Percentiles rank a stretch among this genome's conserved stretches.
Evolutionary conservation across 37 sponge, comb jelly and placozoan species (phyloP).

Genomic region (Theonella swinhoei): DNA sequence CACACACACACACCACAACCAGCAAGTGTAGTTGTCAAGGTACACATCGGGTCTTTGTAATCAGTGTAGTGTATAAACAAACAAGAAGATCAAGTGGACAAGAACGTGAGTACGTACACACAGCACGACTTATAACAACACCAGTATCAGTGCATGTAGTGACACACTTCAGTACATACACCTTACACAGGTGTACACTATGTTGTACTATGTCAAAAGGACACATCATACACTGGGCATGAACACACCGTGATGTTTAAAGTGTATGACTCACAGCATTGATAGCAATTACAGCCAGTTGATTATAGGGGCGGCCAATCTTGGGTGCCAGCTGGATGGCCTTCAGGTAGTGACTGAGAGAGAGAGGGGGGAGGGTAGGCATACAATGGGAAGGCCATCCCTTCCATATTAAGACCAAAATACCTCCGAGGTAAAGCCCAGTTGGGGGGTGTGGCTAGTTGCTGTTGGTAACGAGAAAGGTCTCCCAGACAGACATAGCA

Average conservation of each 20-base stretch:
- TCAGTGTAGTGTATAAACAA: background rate
- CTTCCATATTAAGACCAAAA: too few relatives aligned
- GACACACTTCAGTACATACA: too few relatives aligned
- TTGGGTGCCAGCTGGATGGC: constrained; percentile 78
- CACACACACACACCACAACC: background rate
- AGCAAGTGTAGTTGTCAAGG: background rate
- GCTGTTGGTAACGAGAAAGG: constrained; percentile 66
- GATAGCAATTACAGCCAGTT: constrained; percentile 82
- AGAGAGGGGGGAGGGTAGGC: background rate
- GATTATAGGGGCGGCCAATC: constrained; percentile 85
- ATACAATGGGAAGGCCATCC: too few relatives aligned
- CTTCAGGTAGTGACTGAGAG: constrained; percentile 70
- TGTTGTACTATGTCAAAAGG: too few relatives aligned
- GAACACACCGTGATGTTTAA: too few relatives aligned
- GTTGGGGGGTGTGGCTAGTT: constrained; percentile 39
- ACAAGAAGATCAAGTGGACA: background rate
- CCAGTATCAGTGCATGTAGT: background rate
- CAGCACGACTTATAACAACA: background rate
- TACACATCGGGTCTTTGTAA: too few relatives aligned
- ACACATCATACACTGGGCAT: too few relatives aligned
- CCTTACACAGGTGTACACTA: too few relatives aligned
- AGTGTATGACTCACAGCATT: constrained; percentile 78
- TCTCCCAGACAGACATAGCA: constrained; percentile 82
- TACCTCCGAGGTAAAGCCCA: constrained; percentile 72
- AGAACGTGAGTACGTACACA: background rate